These are phyloP conservation scores for Oeneis ivallda DNA, from an alignment of 2,888 invertebrate species.

Conservation along the genomic window DNA sequence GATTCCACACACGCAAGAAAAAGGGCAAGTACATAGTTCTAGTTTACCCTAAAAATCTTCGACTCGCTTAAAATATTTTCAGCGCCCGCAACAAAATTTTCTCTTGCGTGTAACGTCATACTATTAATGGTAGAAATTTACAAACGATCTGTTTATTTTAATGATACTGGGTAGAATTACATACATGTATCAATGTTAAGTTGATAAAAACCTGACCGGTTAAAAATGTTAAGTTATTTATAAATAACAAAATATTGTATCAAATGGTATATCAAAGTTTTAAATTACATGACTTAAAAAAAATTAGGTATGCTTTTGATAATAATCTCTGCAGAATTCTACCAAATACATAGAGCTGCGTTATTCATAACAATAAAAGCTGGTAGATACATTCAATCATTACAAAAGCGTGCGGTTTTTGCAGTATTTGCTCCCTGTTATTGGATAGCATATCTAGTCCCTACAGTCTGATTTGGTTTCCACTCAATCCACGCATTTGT, in stretches of 20 bases:
- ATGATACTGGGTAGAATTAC: background rate
- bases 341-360: too few species aligned
- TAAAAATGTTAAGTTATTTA: too few species aligned
- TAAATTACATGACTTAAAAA: too few species aligned
- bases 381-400: slow-evolving; percentile 1
- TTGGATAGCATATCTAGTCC: slow-evolving; percentile 13
- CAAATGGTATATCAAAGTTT: too few species aligned
- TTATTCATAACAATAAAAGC: background rate
- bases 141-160: background rate
- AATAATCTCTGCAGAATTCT: too few species aligned
- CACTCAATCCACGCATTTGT: slow-evolving; percentile 14
- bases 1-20: slow-evolving; percentile 14
- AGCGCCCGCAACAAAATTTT: slow-evolving; percentile 5
- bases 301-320: too few species aligned
- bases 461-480: slow-evolving; percentile 13
- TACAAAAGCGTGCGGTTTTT: slow-evolving; percentile 4
- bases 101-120: background rate
- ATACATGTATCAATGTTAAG: background rate
- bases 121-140: background rate
- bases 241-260: too few species aligned
- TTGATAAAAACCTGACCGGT: background rate
- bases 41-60: slow-evolving; percentile 23
- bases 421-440: background rate
- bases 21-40: slow-evolving; percentile 27
- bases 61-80: slow-evolving; percentile 19